phyloP scores from a whole-genome alignment of 53 echinoderm and acorn worm genomes.

The Henricia sp. region DNA sequence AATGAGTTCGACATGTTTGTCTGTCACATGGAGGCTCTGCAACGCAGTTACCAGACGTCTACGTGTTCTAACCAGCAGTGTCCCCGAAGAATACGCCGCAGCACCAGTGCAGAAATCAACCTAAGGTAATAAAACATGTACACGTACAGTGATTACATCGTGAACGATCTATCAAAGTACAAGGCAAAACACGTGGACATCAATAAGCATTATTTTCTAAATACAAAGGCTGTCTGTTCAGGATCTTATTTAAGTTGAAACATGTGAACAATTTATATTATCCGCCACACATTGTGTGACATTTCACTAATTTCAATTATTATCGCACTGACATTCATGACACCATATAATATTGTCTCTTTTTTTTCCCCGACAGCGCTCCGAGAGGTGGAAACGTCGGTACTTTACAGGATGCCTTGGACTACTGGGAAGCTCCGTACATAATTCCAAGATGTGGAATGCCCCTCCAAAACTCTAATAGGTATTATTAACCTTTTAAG shows the following conservation, averaged over 20 bases:
- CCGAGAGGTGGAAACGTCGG: not conserved
- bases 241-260: not conserved
- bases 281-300: no score
- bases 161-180: not conserved
- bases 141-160: not conserved
- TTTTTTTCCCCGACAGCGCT: not conserved
- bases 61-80: slow-evolving; percentile 33
- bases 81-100: not conserved
- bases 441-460: not conserved
- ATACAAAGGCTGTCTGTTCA: not conserved
- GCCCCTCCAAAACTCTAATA: not conserved
- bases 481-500: not conserved
- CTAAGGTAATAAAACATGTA: not conserved
- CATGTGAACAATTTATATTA: no score
- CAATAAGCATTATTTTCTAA: not conserved
- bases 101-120: not conserved
- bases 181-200: not conserved
- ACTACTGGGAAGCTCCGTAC: not conserved
- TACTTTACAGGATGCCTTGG: not conserved
- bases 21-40: slow-evolving; percentile 4
- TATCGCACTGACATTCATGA: not conserved
- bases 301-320: not conserved
- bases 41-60: slow-evolving; percentile 6
- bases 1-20: slow-evolving; percentile 38
- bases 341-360: not conserved